Evolutionary conservation across 2,888 invertebrate genomes (phyloP), one percentile per base, ranked within the genome.

Genomic region (Cephus sareptanus): DNA sequence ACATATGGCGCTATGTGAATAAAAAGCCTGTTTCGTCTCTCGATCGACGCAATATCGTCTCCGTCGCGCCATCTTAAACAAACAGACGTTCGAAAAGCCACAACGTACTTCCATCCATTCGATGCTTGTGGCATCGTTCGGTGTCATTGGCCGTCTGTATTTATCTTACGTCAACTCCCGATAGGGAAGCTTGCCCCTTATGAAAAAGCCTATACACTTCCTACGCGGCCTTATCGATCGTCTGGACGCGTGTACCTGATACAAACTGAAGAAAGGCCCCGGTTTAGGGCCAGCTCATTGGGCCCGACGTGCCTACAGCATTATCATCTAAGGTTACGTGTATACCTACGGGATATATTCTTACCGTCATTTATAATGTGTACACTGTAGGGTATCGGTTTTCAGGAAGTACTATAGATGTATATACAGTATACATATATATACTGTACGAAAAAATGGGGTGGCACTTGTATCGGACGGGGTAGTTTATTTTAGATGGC

Each of bases 111-210:
- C 23, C 56, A 40, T 40, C 40, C 40, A 23, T 56, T 2, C 56
- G 23, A 56, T 23, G 56, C 56, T 56, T 9, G 56, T 56, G 56
- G 56, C 56, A 56, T 23, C 56, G 56, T 23, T 56, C 23, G 56
- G 56, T 56, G 56, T 23, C 56, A 56, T 56, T 56, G 56, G 56
- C 56, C 79, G 79, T 77, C 76, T 74, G 79, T 81, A 81, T 84
- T 85, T 85, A 84, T 84, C 83, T 83, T 81, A 80, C 80, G 82
- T 84, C 83, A 81, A 82, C 82, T 76, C 37, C 73, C 76, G 83
- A 83, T 83, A 83, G 85, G 78, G 79, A 79, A 80, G 79, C 81
- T 79, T 75, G 79, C 75, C 73, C 2, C 23, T 4, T 56, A 56
- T 56, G 56, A 56, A 56, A 23, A 56, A 56, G 15, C 23, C 23